phyloP scores from a whole-genome alignment of 2,113 vertebrate genomes.

The Dendropsophus ebraccatus region DNA sequence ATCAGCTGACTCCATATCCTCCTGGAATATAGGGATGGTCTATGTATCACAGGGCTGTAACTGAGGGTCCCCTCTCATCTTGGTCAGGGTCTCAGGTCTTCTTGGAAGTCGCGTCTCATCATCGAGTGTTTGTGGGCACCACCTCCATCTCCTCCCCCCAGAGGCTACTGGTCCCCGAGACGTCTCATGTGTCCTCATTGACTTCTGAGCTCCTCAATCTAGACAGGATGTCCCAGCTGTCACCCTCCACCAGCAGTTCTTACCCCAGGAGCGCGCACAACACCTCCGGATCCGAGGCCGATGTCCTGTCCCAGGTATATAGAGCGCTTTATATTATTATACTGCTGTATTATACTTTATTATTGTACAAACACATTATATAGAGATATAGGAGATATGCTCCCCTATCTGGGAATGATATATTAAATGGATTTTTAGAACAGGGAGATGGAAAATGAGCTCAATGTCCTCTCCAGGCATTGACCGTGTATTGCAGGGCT shows the following conservation, averaged over 20 bases:
- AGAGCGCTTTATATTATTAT: neutral
- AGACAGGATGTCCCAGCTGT: slow-evolving; percentile 69
- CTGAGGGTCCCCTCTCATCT: neutral
- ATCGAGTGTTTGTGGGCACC: neutral
- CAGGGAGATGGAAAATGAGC: too few species aligned
- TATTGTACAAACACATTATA: neutral
- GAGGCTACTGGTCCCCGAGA: neutral
- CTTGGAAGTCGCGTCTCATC: neutral
- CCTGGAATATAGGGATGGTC: slow-evolving; percentile 50
- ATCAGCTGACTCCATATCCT: neutral
- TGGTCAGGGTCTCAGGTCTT: neutral
- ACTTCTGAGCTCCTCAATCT: neutral
- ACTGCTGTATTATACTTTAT: neutral
- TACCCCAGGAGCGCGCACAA: slow-evolving; percentile 61
- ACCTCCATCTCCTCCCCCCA: slow-evolving; percentile 16
- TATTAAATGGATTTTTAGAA: too few species aligned
- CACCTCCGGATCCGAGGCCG: slow-evolving; percentile 59
- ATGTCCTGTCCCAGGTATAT: slow-evolving; percentile 46
- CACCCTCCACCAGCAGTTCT: slow-evolving; percentile 61
- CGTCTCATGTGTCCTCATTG: neutral
- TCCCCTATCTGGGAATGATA: too few species aligned
- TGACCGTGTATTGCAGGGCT: too few species aligned
- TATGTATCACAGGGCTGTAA: slow-evolving; percentile 20
- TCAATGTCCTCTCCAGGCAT: too few species aligned
- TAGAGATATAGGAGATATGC: too few species aligned